These are phyloP conservation scores for Crenichthys baileyi DNA, from an alignment of 2,797 vertebrate species.

Conservation along the genomic window DNA sequence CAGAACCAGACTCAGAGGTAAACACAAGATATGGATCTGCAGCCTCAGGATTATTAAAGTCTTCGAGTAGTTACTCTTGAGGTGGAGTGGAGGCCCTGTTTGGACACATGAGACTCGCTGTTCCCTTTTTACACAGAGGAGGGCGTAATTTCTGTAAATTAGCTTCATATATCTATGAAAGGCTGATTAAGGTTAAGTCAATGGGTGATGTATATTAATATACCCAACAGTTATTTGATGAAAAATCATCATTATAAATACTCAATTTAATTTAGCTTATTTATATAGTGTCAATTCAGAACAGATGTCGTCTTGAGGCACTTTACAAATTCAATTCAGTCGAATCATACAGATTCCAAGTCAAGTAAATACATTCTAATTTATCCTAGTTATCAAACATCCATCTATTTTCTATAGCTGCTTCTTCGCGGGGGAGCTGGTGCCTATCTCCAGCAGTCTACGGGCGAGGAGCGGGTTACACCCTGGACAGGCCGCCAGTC, in stretches of 20 bases:
- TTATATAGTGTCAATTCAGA: too few relatives aligned
- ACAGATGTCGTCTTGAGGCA: too few relatives aligned
- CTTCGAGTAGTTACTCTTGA: constrained; percentile 18
- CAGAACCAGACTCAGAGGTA: constrained; percentile 34
- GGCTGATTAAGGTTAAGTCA: background rate
- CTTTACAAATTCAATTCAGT: too few relatives aligned
- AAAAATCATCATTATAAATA: background rate
- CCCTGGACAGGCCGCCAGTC: too few relatives aligned
- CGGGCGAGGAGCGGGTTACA: too few relatives aligned
- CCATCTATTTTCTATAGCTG: too few relatives aligned
- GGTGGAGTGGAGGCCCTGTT: constrained; percentile 24
- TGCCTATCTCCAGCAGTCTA: too few relatives aligned
- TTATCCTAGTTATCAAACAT: too few relatives aligned
- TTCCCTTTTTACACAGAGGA: constrained; percentile 41
- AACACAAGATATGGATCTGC: constrained; percentile 54
- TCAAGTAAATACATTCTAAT: too few relatives aligned
- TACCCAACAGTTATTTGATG: background rate
- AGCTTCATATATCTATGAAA: background rate
- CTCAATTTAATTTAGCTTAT: background rate
- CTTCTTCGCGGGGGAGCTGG: too few relatives aligned
- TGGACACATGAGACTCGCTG: constrained; percentile 29
- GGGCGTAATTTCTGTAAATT: constrained; percentile 45
- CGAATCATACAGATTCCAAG: too few relatives aligned
- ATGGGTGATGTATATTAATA: background rate
- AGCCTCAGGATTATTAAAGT: constrained; percentile 46